Base-by-base conservation (phyloP, 2,888 invertebrate genomes). In the Calameuta pallipes region DNA sequence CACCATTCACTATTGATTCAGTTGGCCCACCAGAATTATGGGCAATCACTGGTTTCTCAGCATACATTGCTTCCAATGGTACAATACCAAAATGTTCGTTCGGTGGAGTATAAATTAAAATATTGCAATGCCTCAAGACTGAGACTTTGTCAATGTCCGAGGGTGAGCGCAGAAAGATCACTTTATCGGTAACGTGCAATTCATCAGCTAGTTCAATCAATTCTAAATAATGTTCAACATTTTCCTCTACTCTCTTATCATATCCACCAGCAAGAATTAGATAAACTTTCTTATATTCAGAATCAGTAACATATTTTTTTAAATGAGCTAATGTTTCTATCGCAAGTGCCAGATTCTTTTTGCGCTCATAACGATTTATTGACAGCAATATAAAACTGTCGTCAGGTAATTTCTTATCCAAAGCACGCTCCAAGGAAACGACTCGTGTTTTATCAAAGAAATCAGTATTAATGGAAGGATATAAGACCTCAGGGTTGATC, bases 51-150 rank as follows among this genome's bases (percentile, higher is more conserved):
- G 99, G 98, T 88, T 97, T 97, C 4, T 94, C 93, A 90, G 96
- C 95, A 89, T 97, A 97, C 99, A 99, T 99, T 0, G 99, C 98
- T 93, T 99, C 99, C 77, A 99, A 93, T 0, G 99, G 99, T 12
- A 99, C 99, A 87, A 99, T 99, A 9, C 99, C 99, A 93, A 99
- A 99, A 92, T 99, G 99, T 91, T 99, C 99, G 90, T 97, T 97
- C 3, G 96, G 95, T 1, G 99, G 99, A 11, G 99, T 99, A 89
- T 99, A 99, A 34, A 99, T 89, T 33, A 99, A 92, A 82, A 97
- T 96, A 77, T 95, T 94, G 84, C 97, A 96, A 78, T 94, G 92
- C 68, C 94, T 92, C n/a, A 99, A 92, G 33, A 99, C 92, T 23
- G 95, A 94, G 11, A 96, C 94, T 92, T 99, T 99, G 78, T 96